Percentiles rank a stretch among this genome's conserved stretches.
Conservation (phyloP, 2,888 invertebrate genomes). For the Hypercompe scribonia region DNA sequence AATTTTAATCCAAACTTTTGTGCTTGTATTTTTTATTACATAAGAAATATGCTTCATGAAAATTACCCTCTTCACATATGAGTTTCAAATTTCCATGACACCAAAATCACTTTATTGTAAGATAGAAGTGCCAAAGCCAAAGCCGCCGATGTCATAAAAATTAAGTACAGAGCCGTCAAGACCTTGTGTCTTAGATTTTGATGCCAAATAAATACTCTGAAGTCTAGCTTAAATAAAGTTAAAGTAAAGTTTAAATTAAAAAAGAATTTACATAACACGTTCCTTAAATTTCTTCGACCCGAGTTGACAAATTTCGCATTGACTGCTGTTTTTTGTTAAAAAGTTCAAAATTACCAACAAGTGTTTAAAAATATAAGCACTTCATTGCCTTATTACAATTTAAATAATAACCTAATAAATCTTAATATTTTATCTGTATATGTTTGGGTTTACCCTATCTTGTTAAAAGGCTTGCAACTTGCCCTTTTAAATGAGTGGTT, state of each 20-base stretch:
- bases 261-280: too few relatives aligned
- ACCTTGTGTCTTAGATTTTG: not conserved
- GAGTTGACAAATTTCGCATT: not conserved
- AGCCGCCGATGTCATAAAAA: not conserved
- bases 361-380: not conserved
- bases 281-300: too few relatives aligned
- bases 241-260: too few relatives aligned
- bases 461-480: too few relatives aligned
- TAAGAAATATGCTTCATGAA: not conserved
- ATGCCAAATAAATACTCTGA: not conserved
- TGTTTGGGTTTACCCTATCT: too few relatives aligned
- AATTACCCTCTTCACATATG: not conserved
- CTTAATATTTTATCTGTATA: too few relatives aligned
- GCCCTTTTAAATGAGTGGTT: too few relatives aligned
- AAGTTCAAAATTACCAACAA: not conserved
- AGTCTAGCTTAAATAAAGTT: too few relatives aligned
- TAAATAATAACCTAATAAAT: too few relatives aligned
- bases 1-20: not conserved
- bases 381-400: too few relatives aligned
- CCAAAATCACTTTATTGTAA: not conserved
- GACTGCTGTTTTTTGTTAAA: too few relatives aligned
- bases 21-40: not conserved
- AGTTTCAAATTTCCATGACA: not conserved
- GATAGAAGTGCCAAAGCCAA: not conserved
- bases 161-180: too few relatives aligned